phyloP scores from a whole-genome alignment of 2,888 invertebrate genomes.

The Athalia cordata region DNA sequence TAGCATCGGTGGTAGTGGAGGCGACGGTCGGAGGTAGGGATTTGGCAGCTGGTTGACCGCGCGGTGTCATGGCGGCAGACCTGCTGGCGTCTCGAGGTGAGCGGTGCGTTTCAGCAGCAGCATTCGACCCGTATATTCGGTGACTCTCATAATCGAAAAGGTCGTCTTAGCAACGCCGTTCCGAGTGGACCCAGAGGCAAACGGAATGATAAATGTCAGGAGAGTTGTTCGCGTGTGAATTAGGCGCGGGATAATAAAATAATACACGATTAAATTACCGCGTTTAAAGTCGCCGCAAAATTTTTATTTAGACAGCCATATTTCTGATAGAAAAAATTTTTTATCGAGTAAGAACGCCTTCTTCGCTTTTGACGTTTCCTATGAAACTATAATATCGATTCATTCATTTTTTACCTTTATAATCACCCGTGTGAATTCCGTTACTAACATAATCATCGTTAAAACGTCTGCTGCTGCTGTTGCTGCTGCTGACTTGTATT shows the following conservation, averaged over 20 bases:
- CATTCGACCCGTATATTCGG: slow-evolving; percentile 46
- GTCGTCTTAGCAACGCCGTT: slow-evolving; percentile 49
- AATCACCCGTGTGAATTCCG: too few relatives aligned
- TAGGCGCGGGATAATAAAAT: neutral
- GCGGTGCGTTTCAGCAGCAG: slow-evolving; percentile 57
- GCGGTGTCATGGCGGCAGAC: slow-evolving; percentile 57
- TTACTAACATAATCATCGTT: too few relatives aligned
- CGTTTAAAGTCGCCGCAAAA: neutral
- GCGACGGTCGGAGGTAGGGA: slow-evolving; percentile 31
- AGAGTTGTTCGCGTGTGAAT: slow-evolving; percentile 8
- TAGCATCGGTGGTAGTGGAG: neutral
- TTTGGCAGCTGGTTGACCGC: slow-evolving; percentile 45
- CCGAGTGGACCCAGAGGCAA: slow-evolving; percentile 27
- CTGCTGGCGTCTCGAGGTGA: slow-evolving; percentile 60
- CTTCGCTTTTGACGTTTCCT: too few relatives aligned
- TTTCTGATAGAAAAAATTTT: too few relatives aligned
- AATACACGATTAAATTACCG: neutral
- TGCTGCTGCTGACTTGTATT: too few relatives aligned
- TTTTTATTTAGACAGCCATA: too few relatives aligned
- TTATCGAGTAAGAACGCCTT: too few relatives aligned
- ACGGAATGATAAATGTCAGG: slow-evolving; percentile 1
- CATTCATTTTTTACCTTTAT: too few relatives aligned
- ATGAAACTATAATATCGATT: too few relatives aligned
- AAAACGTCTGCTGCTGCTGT: too few relatives aligned
- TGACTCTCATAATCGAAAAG: slow-evolving; percentile 65